A percentile compares a stretch with the other conserved stretches of the same genome.
phyloP scores from a whole-genome alignment of 2,113 vertebrate species.

The Picathartes gymnocephalus region DNA sequence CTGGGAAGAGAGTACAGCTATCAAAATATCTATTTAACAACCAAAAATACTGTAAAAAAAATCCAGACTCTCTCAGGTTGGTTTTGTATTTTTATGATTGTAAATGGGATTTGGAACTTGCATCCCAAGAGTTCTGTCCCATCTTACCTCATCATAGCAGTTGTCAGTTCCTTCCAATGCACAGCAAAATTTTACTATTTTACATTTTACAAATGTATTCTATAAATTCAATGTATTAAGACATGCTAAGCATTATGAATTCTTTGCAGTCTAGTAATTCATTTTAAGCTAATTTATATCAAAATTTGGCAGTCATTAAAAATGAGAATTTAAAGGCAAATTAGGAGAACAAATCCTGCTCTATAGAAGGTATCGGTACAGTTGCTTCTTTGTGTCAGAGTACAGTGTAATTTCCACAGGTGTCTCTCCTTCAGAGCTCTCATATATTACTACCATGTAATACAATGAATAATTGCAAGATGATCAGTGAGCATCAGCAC shows the following conservation, averaged over 20 bases:
- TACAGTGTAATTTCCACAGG: background rate
- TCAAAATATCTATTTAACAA: background rate
- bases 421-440: background rate
- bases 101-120: background rate
- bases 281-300: background rate
- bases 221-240: background rate
- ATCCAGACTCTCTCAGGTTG: background rate
- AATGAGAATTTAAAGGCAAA: background rate
- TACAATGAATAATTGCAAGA: background rate
- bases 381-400: background rate
- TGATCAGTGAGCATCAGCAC: background rate
- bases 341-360: background rate
- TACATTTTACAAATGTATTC: background rate
- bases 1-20: background rate
- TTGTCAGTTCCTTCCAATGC: background rate
- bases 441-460: rapidly evolving
- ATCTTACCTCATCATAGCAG: background rate
- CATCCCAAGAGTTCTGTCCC: background rate
- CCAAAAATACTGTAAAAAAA: background rate
- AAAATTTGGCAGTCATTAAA: background rate
- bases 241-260: background rate
- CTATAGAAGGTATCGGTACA: background rate
- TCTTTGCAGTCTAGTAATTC: background rate
- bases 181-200: background rate
- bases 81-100: background rate